Evolutionary conservation across 2,888 invertebrate species (phyloP), one percentile per base, ranked within the genome.

Genomic region (Molorchus minor): DNA sequence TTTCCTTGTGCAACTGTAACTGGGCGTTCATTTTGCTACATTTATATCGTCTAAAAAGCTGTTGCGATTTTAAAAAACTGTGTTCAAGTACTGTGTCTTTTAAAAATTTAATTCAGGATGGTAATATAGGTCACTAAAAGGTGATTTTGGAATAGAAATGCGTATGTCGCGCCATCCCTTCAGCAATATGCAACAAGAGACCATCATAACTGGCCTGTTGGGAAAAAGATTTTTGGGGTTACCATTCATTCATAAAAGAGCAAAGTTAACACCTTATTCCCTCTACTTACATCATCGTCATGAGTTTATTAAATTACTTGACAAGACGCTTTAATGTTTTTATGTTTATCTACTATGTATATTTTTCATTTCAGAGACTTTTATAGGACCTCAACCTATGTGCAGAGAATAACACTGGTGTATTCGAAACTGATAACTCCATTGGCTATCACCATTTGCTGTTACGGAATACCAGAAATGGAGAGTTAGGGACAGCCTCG

Each of bases 361-460:
- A 5, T 25, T 25, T 25, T 25, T 25, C 8, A 10, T 44, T 44
- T 44, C 8, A 49, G 49, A 4, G 38, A 49, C 16, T 10, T 49
- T 10, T 17, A 49, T 13, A 36, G 16, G 10, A 25, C 16, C 3
- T 13, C 20, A 2, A 5, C 49, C 5, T 38, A 38, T 17, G 21
- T 38, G 3, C 8, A 12, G 17, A 36, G 49, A 16, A 3, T 49
- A 10, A 20, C 36, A 25, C 10, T 38, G 16, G 21, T 49, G 1
- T 49, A 44, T 25, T 54, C 54, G 1, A 54, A 44, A 17, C 0
- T 54, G 8, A 17, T 44, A 15, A 44, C 54, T 15, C 20, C 35
- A 8, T 20, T 54, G 2, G 2, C 44, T 2, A n/a, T 25, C 16
- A 15, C 10, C 1, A 17, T 44, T 0, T 33, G 16, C 21, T 33